Conservation (phyloP, 2,797 vertebrate genomes). For the Sorex maritimensis region DNA sequence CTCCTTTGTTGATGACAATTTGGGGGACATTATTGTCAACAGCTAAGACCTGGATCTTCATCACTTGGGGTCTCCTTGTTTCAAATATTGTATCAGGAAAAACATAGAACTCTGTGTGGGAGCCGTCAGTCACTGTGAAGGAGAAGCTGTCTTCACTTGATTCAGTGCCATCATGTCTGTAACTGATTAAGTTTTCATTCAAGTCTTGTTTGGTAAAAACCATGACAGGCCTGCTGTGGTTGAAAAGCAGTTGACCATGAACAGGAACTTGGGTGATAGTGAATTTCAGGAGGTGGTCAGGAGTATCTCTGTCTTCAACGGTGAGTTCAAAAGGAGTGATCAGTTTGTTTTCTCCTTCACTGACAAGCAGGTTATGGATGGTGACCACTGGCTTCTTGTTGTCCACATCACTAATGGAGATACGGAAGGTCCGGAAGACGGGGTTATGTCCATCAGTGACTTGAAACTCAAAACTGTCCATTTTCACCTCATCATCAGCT, state of each 20-base stretch:
- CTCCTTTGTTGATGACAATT: constrained; percentile 96
- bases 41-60: constrained; percentile 94
- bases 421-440: constrained; percentile 97
- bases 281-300: constrained; percentile 94
- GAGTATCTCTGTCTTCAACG: constrained; percentile 96
- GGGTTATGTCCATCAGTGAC: constrained; percentile 98
- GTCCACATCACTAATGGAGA: constrained; percentile 97
- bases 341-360: constrained; percentile 95
- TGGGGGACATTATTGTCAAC: constrained; percentile 96
- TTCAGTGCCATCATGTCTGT: constrained; percentile 96
- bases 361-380: constrained; percentile 93
- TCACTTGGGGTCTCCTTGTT: constrained; percentile 95
- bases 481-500: constrained; percentile 97
- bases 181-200: constrained; percentile 98
- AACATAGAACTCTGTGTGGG: constrained; percentile 96
- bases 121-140: constrained; percentile 97
- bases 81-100: constrained; percentile 97
- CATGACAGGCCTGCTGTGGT: constrained; percentile 92
- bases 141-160: constrained; percentile 96
- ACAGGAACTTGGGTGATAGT: constrained; percentile 95
- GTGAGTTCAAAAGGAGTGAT: constrained; percentile 98
- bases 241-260: constrained; percentile 95
- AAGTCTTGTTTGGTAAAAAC: constrained; percentile 97
- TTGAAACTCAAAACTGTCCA: constrained; percentile 99
- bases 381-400: constrained; percentile 98